A percentile compares a stretch with the other conserved stretches of the same genome.
These are phyloP conservation scores for Tapera naevia DNA, from an alignment of 2,797 vertebrate species.

Conservation along the genomic window DNA sequence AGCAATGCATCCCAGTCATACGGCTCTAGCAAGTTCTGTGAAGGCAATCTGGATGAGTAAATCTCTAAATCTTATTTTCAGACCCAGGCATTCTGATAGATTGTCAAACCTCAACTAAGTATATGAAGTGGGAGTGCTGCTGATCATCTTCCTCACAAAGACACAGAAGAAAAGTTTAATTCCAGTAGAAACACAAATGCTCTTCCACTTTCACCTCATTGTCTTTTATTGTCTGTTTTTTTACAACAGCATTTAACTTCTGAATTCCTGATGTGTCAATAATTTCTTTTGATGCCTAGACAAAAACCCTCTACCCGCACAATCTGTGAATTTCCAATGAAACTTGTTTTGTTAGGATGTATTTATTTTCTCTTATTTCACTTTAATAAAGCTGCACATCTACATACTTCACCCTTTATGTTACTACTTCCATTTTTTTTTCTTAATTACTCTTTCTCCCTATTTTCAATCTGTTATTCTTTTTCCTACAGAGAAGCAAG, in stretches of 20 bases:
- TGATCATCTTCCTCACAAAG: not conserved
- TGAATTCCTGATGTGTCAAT: not conserved
- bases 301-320: not conserved
- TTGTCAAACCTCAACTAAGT: not conserved
- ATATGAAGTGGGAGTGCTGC: not conserved
- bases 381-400: not conserved
- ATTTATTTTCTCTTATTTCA: not conserved
- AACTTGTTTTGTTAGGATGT: not conserved
- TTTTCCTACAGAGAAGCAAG: not conserved
- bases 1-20: not conserved
- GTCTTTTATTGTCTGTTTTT: not conserved
- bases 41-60: not conserved
- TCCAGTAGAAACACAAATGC: not conserved
- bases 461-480: not conserved
- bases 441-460: not conserved
- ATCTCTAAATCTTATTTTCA: not conserved
- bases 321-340: not conserved
- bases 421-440: not conserved
- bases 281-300: not conserved
- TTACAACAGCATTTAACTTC: not conserved
- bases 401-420: not conserved
- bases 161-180: not conserved
- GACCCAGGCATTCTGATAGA: not conserved
- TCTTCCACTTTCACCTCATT: not conserved
- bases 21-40: not conserved